Percentiles rank a stretch among this genome's conserved stretches.
These are phyloP conservation scores for Oenanthe oenanthe DNA, from an alignment of 2,113 vertebrate species.

Conservation along the genomic window DNA sequence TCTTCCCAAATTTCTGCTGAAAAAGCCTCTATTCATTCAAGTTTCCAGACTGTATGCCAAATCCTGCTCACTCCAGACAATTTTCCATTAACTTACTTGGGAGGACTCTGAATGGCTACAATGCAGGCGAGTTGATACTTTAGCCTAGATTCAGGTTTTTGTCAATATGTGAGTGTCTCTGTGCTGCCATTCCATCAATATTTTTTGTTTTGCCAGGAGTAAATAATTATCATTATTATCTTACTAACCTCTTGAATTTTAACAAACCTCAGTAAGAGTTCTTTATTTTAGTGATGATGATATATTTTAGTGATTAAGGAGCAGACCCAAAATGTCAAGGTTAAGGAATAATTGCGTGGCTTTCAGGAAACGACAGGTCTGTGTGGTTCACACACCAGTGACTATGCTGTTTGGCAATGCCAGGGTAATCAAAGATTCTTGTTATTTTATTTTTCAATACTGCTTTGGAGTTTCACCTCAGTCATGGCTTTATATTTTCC, in stretches of 20 bases:
- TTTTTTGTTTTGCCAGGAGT: background rate
- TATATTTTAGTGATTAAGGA: background rate
- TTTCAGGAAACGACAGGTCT: background rate
- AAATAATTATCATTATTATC: background rate
- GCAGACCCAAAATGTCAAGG: background rate
- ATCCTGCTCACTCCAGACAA: background rate
- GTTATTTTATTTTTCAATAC: background rate
- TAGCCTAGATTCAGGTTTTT: background rate
- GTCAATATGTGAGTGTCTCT: background rate
- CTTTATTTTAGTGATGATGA: background rate
- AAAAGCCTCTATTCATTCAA: constrained; percentile 11
- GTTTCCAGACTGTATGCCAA: background rate
- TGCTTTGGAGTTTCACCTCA: background rate
- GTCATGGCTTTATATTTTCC: background rate
- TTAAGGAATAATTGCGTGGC: background rate
- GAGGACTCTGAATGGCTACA: background rate
- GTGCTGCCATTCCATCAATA: background rate
- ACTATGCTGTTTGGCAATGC: background rate
- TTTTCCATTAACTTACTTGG: background rate
- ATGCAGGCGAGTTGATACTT: background rate
- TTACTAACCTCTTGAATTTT: background rate
- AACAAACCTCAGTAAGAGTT: background rate
- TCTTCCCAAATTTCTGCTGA: background rate
- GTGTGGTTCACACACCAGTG: background rate
- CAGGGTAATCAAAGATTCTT: background rate